Evolutionary conservation across 2,797 vertebrate species (phyloP).

Genomic region (Spea hammondii): DNA sequence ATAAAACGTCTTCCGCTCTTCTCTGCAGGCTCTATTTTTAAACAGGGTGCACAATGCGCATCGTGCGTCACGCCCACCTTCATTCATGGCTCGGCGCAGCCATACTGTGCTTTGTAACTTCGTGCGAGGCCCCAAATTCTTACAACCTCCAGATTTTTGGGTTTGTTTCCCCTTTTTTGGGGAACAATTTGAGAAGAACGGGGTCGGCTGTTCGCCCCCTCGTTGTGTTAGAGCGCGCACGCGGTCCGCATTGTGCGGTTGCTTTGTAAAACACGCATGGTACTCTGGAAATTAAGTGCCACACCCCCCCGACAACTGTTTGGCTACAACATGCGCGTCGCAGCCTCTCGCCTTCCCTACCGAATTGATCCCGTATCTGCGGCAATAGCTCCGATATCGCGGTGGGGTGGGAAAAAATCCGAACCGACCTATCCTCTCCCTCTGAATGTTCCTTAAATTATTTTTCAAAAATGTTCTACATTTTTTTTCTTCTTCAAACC

Average conservation of each 20-base stretch:
- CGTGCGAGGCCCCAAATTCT: neutral
- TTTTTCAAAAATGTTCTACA: too few relatives aligned
- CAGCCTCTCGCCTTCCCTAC: neutral
- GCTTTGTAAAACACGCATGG: constrained; percentile 37
- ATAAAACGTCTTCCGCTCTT: neutral
- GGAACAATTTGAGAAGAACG: neutral
- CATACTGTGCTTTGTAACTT: neutral
- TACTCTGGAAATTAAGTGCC: constrained; percentile 39
- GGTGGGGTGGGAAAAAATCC: too few relatives aligned
- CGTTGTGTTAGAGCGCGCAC: neutral
- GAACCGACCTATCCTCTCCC: too few relatives aligned
- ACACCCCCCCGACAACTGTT: constrained; percentile 49
- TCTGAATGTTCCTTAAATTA: too few relatives aligned
- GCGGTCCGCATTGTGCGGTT: neutral
- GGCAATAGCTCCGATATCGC: neutral
- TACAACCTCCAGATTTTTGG: neutral
- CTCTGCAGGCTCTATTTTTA: neutral
- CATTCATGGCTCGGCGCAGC: neutral
- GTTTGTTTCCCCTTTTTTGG: neutral
- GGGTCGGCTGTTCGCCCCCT: neutral
- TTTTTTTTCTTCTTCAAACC: too few relatives aligned
- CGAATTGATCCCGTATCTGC: constrained; percentile 12
- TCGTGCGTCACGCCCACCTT: constrained; percentile 7
- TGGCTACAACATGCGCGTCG: constrained; percentile 41
- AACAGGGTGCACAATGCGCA: neutral